Evolutionary conservation across 2,113 vertebrate species (phyloP).

Genomic region (Tylochromis polylepis): DNA sequence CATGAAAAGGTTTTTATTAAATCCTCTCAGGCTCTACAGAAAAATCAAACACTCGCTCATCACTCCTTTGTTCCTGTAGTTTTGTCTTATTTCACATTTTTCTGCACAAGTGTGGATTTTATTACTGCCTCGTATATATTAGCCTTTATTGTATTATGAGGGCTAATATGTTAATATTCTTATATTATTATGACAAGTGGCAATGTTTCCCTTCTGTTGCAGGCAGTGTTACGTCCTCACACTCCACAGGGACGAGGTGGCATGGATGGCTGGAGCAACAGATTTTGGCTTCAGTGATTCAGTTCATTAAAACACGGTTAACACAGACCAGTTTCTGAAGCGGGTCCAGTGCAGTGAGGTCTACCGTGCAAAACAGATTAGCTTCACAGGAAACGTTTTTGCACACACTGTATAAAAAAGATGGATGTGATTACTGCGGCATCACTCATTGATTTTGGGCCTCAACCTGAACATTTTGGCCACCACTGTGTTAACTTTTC

Average conservation of each 20-base stretch:
- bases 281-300: background rate
- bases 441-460: background rate
- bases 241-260: background rate
- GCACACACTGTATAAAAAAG: background rate
- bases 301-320: background rate
- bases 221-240: background rate
- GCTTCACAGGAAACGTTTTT: background rate
- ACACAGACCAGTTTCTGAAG: too few relatives aligned
- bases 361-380: background rate
- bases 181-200: background rate
- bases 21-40: background rate
- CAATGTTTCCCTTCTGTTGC: background rate
- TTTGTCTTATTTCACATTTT: background rate
- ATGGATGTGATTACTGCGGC: fast-evolving
- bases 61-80: background rate
- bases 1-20: background rate
- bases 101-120: background rate
- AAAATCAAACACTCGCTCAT: background rate
- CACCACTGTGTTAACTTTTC: background rate
- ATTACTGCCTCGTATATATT: background rate
- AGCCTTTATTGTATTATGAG: too few relatives aligned
- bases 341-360: fast-evolving
- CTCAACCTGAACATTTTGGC: background rate
- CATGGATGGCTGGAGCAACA: background rate
- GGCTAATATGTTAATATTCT: too few relatives aligned